Evolutionary conservation across 2,797 vertebrate genomes (phyloP), one percentile per base, ranked within the genome.

Genomic region (Pseudomugil tenellus): DNA sequence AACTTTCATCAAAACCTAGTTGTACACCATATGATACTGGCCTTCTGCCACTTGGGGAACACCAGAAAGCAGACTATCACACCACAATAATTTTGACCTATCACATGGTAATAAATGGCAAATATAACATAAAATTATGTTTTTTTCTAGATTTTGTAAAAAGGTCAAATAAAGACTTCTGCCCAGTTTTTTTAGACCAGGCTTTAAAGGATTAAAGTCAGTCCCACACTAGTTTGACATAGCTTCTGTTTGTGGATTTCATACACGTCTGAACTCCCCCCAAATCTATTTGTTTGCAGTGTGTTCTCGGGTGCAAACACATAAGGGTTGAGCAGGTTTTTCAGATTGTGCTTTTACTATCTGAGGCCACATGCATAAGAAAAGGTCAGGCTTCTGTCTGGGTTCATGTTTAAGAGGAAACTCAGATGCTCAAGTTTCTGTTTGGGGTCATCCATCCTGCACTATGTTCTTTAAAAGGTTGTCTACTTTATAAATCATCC

Each of bases 371-470:
- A 57, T 55, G 53, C 43, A 39, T 39, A 46, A 25, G 55, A 0
- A 4, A 46, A 61, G 57, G 75, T 87, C 83, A 86, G 81, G 88
- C 92, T 86, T 92, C 87, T 74, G 78, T 83, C 84, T 77, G 85
- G 69, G 72, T 85, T 80, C 73, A 76, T 39, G 58, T 75, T 69
- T 48, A 76, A 88, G 84, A 73, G 77, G 86, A 88, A 90, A 89
- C 80, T 80, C 74, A 31, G 69, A 63, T 85, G 79, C 76, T 94
- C 84, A 28, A 53, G 74, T 93, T 93, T 91, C 90, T 84, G 78
- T 63, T 52, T 32, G 35, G 74, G 71, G 81, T 77, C 83, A 58
- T 63, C 71, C 53, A 75, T 74, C 75, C 67, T 67, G 58, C 67
- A 70, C 70, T 19, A 0, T 12, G 63, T 86, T 80, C 81, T 83